A percentile compares a stretch with the other conserved stretches of the same genome.
Conservation (phyloP, 2,888 invertebrate genomes). For the Polymixis lichenea region DNA sequence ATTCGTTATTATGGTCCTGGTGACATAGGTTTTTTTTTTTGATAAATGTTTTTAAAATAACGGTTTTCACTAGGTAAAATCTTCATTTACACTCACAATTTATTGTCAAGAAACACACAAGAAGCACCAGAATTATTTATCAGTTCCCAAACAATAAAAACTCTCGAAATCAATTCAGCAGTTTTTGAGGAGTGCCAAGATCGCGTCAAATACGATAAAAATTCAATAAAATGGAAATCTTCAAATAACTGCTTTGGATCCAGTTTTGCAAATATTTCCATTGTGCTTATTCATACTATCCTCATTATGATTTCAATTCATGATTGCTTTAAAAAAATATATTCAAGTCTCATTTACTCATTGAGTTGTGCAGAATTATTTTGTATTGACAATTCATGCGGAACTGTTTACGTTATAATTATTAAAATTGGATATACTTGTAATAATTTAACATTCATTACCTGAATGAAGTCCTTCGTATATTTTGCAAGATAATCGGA, state of each 20-base stretch:
- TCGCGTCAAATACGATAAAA: slow-evolving; percentile 26
- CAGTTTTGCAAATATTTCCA: slow-evolving; percentile 7
- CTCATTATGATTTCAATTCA: neutral
- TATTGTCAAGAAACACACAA: no score
- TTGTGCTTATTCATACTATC: slow-evolving; percentile 4
- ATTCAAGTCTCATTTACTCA: neutral
- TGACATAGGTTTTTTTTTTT: no score
- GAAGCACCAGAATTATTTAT: neutral
- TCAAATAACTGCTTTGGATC: slow-evolving; percentile 7
- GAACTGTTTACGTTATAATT: neutral
- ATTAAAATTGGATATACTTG: slow-evolving; percentile 1
- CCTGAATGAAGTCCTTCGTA: neutral
- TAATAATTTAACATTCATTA: slow-evolving; percentile 16
- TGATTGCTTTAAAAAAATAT: neutral
- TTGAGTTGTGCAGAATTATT: slow-evolving; percentile 13
- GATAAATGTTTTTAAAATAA: no score
- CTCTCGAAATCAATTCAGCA: neutral
- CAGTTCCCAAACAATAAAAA: slow-evolving; percentile 2
- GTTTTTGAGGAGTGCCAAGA: slow-evolving; percentile 3
- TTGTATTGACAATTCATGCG: slow-evolving; percentile 6
- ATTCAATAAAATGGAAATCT: slow-evolving; percentile 30
- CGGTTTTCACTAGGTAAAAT: neutral
- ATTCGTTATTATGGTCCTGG: no score
- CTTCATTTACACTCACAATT: neutral
- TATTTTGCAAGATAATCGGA: slow-evolving; percentile 9